These are phyloP conservation scores for Tetranychus urticae DNA, from an alignment of 1,140 invertebrate species.

Conservation along the genomic window DNA sequence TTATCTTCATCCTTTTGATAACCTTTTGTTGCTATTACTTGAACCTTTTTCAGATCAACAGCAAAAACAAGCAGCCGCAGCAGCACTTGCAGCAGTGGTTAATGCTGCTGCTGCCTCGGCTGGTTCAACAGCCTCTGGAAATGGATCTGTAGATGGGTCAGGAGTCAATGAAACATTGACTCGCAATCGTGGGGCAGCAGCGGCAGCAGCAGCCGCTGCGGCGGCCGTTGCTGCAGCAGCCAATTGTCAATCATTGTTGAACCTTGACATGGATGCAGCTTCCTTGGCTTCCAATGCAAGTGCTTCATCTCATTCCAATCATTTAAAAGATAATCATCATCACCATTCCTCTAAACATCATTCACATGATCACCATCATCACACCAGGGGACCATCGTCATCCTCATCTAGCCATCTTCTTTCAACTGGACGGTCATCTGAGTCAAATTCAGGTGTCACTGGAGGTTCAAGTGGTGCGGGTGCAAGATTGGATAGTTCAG, in stretches of 20 bases:
- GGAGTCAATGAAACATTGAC: not conserved
- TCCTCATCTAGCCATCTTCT: no score
- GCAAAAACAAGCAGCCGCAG: not conserved
- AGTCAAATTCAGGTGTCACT: not conserved
- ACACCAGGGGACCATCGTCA: no score
- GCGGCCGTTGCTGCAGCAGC: not conserved
- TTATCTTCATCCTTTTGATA: no score
- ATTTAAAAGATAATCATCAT: not conserved
- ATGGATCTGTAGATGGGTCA: not conserved
- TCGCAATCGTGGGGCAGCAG: not conserved
- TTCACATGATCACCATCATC: slow-evolving; percentile 21
- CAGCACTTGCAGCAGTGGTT: slow-evolving; percentile 1
- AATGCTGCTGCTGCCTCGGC: not conserved
- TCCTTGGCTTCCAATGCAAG: not conserved
- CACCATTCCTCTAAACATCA: slow-evolving; percentile 10
- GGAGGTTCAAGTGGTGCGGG: not conserved
- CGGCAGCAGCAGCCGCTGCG: no score
- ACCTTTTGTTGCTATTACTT: no score
- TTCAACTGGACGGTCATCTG: no score
- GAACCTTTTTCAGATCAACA: no score
- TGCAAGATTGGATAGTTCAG: slow-evolving; percentile 33
- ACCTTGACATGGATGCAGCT: no score
- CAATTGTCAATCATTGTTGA: not conserved
- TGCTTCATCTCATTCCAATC: not conserved
- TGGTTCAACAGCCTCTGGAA: no score